A percentile compares a stretch with the other conserved stretches of the same genome.
Evolutionary conservation across 2,888 invertebrate species (phyloP).

Genomic region (Hemistola chrysoprasaria): DNA sequence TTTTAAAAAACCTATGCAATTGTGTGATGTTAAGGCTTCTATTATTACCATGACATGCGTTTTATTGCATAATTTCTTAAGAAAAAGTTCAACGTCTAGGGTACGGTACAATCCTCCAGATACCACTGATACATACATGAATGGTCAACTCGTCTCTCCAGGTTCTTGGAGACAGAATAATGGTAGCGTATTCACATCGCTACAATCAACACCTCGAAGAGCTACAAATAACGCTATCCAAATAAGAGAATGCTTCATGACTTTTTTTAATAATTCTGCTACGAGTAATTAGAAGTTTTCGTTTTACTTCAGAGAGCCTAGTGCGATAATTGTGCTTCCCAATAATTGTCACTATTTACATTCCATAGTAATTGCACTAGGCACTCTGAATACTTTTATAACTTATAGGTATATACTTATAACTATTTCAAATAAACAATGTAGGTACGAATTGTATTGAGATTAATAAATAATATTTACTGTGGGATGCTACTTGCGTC

Average conservation of each 20-base stretch:
- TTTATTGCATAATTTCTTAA: constrained; percentile 1
- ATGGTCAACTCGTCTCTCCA: not conserved
- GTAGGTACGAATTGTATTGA: too few species aligned
- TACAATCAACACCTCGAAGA: constrained; percentile 1
- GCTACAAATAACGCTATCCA: not conserved
- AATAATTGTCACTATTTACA: too few species aligned
- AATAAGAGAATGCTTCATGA: not conserved
- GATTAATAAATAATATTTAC: too few species aligned
- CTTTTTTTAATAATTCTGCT: not conserved
- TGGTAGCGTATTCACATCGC: not conserved
- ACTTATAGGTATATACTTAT: too few species aligned
- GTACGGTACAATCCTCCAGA: not conserved
- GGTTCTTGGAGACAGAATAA: not conserved
- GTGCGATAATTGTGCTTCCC: too few species aligned
- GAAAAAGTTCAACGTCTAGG: not conserved
- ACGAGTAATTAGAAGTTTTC: not conserved
- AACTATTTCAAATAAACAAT: too few species aligned
- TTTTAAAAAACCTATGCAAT: not conserved
- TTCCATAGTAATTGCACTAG: too few species aligned
- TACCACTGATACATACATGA: not conserved
- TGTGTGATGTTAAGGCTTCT: not conserved
- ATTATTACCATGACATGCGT: not conserved
- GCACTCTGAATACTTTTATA: too few species aligned
- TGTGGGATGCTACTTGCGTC: too few species aligned
- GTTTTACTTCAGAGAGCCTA: too few species aligned